Base-by-base conservation (phyloP, 2,113 vertebrate genomes). In the Caranx ignobilis region DNA sequence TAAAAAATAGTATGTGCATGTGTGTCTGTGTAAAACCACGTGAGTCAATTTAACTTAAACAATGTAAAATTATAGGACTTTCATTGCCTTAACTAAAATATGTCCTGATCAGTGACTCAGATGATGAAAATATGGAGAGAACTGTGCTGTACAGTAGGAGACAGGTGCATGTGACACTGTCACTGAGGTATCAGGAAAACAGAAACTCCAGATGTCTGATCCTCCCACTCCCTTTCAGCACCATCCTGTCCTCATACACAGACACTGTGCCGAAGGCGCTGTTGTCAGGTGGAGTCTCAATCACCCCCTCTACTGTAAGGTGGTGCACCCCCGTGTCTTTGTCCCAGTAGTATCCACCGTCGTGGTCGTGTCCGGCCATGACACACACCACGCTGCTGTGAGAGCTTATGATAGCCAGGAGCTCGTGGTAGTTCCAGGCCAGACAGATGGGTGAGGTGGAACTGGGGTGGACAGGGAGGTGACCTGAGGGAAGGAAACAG, bases 321-420 rank as follows among this genome's bases (percentile, higher is more conserved):
- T 99, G 95, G 79, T 99, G 97, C 13, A 98, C 94, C 16, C 97
- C 96, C 0, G 87, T 93, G 0, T 71, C 39, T 41, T 96, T 3
- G 37, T 99, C 98, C 54, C 37, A 35, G 67, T 87, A 91, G 87
- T 98, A 98, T 41, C 95, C 96, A 0, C 97, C 97, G 0, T 97
- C 93, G 0, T 99, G 98, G 72, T 97, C 94, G 56, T 99, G 98
- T 35, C 98, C 98, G 0, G 97, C 95, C 18, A 99, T 93, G 84
- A 96, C 96, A 41, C 96, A 97, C 19, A 98, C 94, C 78, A 99
- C 97, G 0, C 96, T 95, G 15, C 71, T 34, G 89, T 99, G 98
- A 6, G 95, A 85, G 34, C 93, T 92, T 0, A 98, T 92, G 7
- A 96, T 41, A 0, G 92, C 78, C 56, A 98, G 95, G 16, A 96